Conservation (phyloP, 1,140 invertebrate genomes). For the Bombus consobrinus region DNA sequence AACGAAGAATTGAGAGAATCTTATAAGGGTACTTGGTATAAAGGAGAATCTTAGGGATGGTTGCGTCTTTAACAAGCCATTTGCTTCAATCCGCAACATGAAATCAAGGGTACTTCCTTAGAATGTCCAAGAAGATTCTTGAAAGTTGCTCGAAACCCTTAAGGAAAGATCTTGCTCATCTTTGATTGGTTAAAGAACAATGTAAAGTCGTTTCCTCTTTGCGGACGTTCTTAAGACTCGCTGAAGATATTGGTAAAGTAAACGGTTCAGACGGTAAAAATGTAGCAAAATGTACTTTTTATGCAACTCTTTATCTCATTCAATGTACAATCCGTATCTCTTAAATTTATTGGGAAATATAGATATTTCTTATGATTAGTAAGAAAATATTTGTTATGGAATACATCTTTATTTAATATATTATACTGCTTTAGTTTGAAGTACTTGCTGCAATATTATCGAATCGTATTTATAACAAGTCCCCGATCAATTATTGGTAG, state of each 20-base stretch:
- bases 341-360: slow-evolving; percentile 2
- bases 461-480: no score
- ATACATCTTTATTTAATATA: background rate
- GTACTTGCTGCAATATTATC: background rate
- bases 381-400: background rate
- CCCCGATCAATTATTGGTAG: background rate
- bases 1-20: slow-evolving; percentile 6
- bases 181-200: slow-evolving; percentile 5
- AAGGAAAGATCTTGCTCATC: background rate
- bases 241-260: background rate
- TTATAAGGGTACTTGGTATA: slow-evolving; percentile 4
- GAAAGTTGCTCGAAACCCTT: slow-evolving; percentile 9
- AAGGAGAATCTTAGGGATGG: slow-evolving; percentile 18
- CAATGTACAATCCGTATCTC: no score
- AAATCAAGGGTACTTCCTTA: slow-evolving; percentile 23
- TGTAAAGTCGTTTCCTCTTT: background rate
- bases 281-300: background rate
- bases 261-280: background rate
- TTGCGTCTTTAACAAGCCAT: slow-evolving; percentile 44
- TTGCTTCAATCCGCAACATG: slow-evolving; percentile 31
- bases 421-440: background rate
- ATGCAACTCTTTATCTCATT: background rate
- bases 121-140: slow-evolving; percentile 32
- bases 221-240: background rate
- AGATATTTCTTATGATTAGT: background rate